Base-by-base conservation (phyloP, 2,113 vertebrate species). In the Cervus canadensis region DNA sequence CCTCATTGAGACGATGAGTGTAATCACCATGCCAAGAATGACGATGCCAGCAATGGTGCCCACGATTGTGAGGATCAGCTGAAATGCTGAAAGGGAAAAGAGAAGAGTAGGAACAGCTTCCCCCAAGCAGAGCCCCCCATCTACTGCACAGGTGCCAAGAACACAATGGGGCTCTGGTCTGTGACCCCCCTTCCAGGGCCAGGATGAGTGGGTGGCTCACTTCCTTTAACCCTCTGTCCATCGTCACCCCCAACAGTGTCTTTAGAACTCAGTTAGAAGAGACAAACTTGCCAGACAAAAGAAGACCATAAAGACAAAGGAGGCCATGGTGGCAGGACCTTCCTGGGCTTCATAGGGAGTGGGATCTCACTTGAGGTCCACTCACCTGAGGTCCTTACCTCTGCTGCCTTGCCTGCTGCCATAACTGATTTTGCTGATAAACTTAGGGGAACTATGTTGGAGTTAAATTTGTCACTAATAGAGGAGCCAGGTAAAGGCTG, bases 21-120 rank as follows among this genome's bases (percentile, higher is more conserved):
- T 33, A 7, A 92, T 96, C 50, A 64, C 2, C 91, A 97, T 17
- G 95, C 59, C 9, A 43, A 99, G 62, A 40, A 99, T 62, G 54
- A 98, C 0, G 28, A 96, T 26, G 13, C 98, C 99, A 5, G 97
- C 3, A 0, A 98, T 23, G 40, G 86, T 52, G 40, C 98, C 98
- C 96, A 99, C 95, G 9, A 99, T 98, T 21, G 99, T 98, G 87
- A 99, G 98, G 88, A 99, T 98, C 74, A 99, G 97, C 98, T 98
- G 57, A 4, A 5, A 97, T 7, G 91, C 99, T 99, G 98, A 5
- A 92, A 96, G 87, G 86, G 89, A 93, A 86, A 30, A 88, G 78
- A 90, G 57, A 30, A 48, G 48, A 48, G 19, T 79, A 48, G 28
- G 57, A 78, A 82, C 0, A 8, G n/a, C n/a, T 13, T 89, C 81